Conservation (phyloP, 2,888 invertebrate species). For the Archips crataeganus region DNA sequence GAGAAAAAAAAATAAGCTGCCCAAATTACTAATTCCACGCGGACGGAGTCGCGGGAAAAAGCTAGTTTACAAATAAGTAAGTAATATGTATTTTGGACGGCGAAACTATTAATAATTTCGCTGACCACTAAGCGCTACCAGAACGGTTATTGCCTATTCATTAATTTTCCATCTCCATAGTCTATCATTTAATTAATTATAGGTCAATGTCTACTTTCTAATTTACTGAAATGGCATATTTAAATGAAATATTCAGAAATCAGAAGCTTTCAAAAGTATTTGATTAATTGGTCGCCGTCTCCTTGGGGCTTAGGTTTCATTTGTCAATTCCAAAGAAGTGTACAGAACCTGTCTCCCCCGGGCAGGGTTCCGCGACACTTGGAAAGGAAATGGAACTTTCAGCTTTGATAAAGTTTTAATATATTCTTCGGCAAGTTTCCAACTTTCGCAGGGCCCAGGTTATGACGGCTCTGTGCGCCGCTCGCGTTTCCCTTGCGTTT, state of each 20-base stretch:
- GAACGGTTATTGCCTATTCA: constrained; percentile 27
- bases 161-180: constrained; percentile 11
- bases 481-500: constrained; percentile 53
- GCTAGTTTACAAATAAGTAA: too few species aligned
- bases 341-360: constrained; percentile 52
- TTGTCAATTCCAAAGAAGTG: constrained; percentile 53
- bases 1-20: too few species aligned
- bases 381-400: constrained; percentile 77
- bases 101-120: constrained; percentile 1
- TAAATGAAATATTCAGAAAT: constrained; percentile 42
- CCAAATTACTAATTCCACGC: too few species aligned
- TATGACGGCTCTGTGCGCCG: constrained; percentile 71
- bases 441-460: constrained; percentile 67
- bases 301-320: constrained; percentile 50
- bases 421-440: constrained; percentile 81
- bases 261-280: constrained; percentile 44
- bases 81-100: constrained; percentile 4
- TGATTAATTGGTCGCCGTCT: constrained; percentile 62
- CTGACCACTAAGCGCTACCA: not conserved
- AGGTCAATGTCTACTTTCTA: constrained; percentile 27
- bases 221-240: constrained; percentile 33
- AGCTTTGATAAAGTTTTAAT: constrained; percentile 85
- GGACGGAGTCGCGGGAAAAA: too few species aligned
- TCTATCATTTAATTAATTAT: constrained; percentile 31
- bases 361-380: constrained; percentile 59